phyloP scores from a whole-genome alignment of 2,888 invertebrate genomes.

The Pristionchus japonicus region DNA sequence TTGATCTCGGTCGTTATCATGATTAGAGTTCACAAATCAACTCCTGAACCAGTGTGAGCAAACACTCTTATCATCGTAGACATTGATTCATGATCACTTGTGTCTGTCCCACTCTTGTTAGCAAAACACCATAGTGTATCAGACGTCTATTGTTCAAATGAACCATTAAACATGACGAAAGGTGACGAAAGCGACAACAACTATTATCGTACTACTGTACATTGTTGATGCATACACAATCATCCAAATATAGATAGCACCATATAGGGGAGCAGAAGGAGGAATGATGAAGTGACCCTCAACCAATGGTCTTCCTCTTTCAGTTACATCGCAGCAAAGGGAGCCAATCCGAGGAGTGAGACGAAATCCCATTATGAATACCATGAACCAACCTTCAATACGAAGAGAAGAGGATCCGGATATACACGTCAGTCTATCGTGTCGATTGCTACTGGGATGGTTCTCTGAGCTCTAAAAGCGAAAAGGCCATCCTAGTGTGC shows the following conservation, averaged over 20 bases:
- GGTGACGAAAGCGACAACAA: not conserved
- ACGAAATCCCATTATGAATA: constrained; percentile 16
- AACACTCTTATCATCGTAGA: not conserved
- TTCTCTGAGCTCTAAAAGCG: not conserved
- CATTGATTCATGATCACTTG: too few species aligned
- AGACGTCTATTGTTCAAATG: not conserved
- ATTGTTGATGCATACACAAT: constrained; percentile 47
- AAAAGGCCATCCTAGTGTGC: not conserved
- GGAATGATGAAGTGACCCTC: not conserved
- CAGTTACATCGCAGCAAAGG: constrained; percentile 35
- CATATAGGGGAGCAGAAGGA: not conserved
- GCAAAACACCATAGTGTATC: not conserved
- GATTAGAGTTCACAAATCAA: too few species aligned
- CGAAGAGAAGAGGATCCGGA: constrained; percentile 16
- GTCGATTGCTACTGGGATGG: not conserved
- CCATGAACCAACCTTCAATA: not conserved
- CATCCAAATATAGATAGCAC: not conserved
- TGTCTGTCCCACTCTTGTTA: not conserved
- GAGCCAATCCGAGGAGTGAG: constrained; percentile 45
- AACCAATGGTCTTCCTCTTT: not conserved
- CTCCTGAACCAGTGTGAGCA: not conserved
- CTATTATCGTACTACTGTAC: constrained; percentile 4
- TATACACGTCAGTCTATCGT: not conserved
- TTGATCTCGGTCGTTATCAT: too few species aligned
- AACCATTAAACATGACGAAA: not conserved